Base-by-base conservation (phyloP, 92 coral and sea anemone genomes). In the Porites divaricata region DNA sequence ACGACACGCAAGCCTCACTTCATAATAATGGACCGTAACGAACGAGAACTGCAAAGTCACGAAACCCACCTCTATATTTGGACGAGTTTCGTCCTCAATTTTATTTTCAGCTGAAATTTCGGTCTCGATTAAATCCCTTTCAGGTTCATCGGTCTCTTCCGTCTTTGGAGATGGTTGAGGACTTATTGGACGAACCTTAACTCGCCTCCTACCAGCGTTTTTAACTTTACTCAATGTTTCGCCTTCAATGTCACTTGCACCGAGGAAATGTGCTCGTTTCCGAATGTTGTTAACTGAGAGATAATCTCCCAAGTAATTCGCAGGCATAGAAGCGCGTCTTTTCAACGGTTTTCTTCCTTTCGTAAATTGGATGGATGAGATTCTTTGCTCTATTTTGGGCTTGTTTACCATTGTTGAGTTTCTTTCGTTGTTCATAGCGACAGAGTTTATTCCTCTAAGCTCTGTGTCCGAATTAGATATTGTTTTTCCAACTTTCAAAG, bases 241-340 rank as follows among this genome's bases (percentile, higher is more conserved):
- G 63, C 51, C 70, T 9, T 72, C 79, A 3, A 79, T 58, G 10
- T 72, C 86, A 24, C 0, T 63, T 14, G 72, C 50, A 72, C 49
- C 19, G n/a, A 63, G 41, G 20, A 22, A 28, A 11, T 69, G 56
- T 9, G 86, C 79, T 11, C 86, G 63, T n/a, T 72, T 82, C 14
- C 86, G 51, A 41, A 82, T 82, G 62, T 63, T 82, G 64, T 82
- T 82, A 13, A 82, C 86, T 1, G 86, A 82, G 9, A 82, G 68
- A 63, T 58, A 82, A 22, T 72, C 52, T 5, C 48, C 79, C 15
- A 82, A 59, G 78, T 82, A 20, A 45, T 59, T 82, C 1, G 78
- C 63, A 3, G 86, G 86, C 15, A 82, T 78, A 17, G 86, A 82
- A 11, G 78, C 71, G 4, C 86, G 86, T 52, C 86, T 82, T 45